These are phyloP conservation scores for Noctua janthina DNA, from an alignment of 2,888 invertebrate genomes.

Conservation along the genomic window DNA sequence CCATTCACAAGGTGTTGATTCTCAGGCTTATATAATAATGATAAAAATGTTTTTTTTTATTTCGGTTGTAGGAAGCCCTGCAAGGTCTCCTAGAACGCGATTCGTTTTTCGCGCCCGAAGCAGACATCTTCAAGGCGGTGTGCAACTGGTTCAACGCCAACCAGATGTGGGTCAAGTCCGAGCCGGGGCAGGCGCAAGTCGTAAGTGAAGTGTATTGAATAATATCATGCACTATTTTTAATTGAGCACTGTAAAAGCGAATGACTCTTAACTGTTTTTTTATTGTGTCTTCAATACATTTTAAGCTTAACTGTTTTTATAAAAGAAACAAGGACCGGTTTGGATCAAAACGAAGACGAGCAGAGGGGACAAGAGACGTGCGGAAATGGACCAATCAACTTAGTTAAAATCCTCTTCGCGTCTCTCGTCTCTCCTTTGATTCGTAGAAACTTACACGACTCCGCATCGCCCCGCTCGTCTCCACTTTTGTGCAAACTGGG, in stretches of 20 bases:
- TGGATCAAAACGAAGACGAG: background rate
- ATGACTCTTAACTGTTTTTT: background rate
- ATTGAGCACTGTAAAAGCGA: background rate
- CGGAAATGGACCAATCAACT: background rate
- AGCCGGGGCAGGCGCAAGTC: slow-evolving; percentile 91
- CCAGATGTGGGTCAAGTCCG: slow-evolving; percentile 92
- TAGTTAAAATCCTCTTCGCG: background rate
- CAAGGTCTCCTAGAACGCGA: slow-evolving; percentile 96
- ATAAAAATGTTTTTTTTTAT: background rate
- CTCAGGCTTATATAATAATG: background rate
- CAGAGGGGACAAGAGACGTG: background rate
- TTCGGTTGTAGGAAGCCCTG: slow-evolving; percentile 91
- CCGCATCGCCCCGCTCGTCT: background rate
- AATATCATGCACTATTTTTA: background rate
- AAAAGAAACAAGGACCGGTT: background rate
- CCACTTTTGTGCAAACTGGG: background rate
- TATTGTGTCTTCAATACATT: background rate
- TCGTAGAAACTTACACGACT: background rate
- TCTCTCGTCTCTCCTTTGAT: background rate
- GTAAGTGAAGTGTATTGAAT: slow-evolving; percentile 49
- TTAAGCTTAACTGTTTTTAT: background rate
- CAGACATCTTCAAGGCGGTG: slow-evolving; percentile 98
- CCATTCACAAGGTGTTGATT: background rate
- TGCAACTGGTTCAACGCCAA: slow-evolving; percentile 96
- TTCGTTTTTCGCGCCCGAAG: slow-evolving; percentile 99